phyloP scores from a whole-genome alignment of 2,888 invertebrate genomes.

The Acanthosepion pharaonis region DNA sequence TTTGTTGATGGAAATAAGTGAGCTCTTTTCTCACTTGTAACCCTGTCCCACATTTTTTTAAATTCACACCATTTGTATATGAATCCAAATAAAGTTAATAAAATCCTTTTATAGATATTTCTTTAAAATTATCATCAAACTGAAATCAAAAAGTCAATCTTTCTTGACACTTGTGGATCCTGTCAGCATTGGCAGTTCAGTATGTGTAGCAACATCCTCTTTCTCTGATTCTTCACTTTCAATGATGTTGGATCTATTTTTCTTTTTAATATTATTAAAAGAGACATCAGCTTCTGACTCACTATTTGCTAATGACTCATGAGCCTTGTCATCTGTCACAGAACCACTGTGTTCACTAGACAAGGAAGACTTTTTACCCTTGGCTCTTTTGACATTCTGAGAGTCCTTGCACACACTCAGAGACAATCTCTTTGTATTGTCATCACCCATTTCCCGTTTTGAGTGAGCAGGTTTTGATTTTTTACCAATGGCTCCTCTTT shows the following conservation, averaged over 20 bases:
- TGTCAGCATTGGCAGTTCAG: not conserved
- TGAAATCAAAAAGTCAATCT: not conserved
- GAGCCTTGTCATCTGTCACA: not conserved
- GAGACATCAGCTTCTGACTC: conserved; percentile 38
- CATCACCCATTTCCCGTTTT: conserved; percentile 9
- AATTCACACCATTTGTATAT: not conserved
- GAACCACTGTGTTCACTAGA: conserved; percentile 40
- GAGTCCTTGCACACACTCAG: not conserved
- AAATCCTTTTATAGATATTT: not conserved
- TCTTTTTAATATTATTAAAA: not conserved
- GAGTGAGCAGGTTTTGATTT: not conserved
- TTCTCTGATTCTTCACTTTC: not conserved
- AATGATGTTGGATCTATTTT: not conserved
- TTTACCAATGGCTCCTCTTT: not conserved
- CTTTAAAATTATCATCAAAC: not conserved
- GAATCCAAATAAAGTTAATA: not conserved
- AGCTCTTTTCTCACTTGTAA: not conserved
- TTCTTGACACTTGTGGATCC: not conserved
- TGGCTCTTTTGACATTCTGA: not conserved
- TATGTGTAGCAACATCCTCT: not conserved
- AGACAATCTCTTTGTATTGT: not conserved
- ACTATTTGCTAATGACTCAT: conserved; percentile 41
- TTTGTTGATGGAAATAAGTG: not conserved
- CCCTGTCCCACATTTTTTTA: too few relatives aligned
- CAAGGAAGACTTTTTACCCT: not conserved